Percentiles rank a stretch among this genome's conserved stretches.
Conservation (phyloP, 2,888 invertebrate species). For the Polyommatus icarus region DNA sequence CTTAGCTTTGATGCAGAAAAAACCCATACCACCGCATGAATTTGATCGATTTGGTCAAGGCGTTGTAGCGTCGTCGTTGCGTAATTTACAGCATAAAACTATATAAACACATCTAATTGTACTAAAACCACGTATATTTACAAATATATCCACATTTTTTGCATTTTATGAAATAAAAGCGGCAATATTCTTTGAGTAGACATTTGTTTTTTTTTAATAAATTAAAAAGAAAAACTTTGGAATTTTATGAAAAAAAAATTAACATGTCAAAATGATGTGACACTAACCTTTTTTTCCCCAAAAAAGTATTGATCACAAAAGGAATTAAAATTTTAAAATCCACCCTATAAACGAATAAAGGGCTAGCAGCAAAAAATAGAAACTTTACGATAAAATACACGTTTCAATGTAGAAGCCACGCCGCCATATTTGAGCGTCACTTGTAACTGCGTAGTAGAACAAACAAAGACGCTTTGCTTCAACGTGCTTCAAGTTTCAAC, state of each 20-base stretch:
- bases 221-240: conserved; percentile 58
- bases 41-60: conserved; percentile 32
- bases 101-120: not conserved
- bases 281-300: conserved; percentile 25
- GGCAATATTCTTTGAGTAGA: conserved; percentile 54
- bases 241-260: conserved; percentile 47
- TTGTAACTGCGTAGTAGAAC: conserved; percentile 7
- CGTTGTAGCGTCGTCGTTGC: not conserved
- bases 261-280: conserved; percentile 53
- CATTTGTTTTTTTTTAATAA: conserved; percentile 70
- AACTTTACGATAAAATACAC: not conserved
- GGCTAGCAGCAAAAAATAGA: not conserved
- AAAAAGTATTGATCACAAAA: conserved; percentile 1
- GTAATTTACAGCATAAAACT: conserved; percentile 25
- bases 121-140: not conserved
- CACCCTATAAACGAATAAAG: not conserved
- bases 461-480: not conserved
- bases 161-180: conserved; percentile 5
- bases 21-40: conserved; percentile 33
- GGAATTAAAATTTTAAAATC: not conserved
- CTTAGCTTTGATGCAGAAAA: conserved; percentile 48
- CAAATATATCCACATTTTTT: conserved; percentile 1
- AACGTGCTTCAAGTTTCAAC: too few species aligned
- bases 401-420: not conserved
- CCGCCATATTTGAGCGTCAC: conserved; percentile 15